Conservation (phyloP, 1,140 invertebrate genomes). For the Leptinotarsa undecemlineata region DNA sequence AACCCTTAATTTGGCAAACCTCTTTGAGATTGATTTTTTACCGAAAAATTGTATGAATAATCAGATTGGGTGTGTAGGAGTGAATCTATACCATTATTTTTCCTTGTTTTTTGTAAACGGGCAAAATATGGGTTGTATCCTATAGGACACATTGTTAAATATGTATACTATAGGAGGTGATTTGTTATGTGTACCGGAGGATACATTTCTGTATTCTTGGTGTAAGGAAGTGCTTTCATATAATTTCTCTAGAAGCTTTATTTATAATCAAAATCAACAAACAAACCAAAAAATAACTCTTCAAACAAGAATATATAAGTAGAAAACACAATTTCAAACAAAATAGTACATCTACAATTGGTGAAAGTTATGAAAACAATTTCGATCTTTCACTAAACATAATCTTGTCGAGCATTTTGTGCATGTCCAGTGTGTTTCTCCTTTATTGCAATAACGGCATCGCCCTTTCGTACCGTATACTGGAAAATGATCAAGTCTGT, state of each 20-base stretch:
- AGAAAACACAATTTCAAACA: neutral
- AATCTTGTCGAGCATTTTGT: slow-evolving; percentile 2
- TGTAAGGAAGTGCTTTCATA: neutral
- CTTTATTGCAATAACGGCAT: neutral
- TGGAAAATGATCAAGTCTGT: slow-evolving; percentile 13
- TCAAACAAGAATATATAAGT: neutral
- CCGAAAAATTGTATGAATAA: neutral
- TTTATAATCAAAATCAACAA: neutral
- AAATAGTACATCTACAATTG: slow-evolving; percentile 2
- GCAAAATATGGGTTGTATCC: slow-evolving; percentile 2
- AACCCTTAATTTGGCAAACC: neutral
- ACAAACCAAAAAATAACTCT: slow-evolving; percentile 5
- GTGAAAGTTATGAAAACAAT: slow-evolving; percentile 13
- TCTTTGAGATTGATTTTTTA: neutral
- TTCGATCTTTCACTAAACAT: slow-evolving; percentile 7
- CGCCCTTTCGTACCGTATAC: slow-evolving; percentile 1
- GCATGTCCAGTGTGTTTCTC: slow-evolving; percentile 7
- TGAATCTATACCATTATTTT: neutral
- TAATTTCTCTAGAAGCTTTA: neutral
- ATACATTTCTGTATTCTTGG: neutral
- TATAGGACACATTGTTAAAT: slow-evolving; percentile 8
- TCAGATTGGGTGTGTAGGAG: slow-evolving; percentile 1
- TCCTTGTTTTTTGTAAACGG: neutral
- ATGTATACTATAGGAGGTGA: neutral
- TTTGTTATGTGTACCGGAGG: neutral